Conservation (phyloP, 2,797 vertebrate genomes). For the Spea hammondii region DNA sequence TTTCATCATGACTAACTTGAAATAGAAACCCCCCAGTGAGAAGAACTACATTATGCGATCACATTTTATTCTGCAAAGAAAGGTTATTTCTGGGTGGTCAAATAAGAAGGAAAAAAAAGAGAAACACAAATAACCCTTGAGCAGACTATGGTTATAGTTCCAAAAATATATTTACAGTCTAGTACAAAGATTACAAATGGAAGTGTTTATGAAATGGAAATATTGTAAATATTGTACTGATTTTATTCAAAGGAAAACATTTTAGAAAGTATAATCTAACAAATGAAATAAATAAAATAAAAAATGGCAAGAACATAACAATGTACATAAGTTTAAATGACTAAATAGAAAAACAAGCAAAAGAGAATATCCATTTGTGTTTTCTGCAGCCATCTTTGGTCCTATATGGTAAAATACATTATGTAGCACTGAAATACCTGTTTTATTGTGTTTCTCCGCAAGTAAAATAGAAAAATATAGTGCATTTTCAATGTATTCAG, state of each 20-base stretch:
- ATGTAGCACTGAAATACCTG: slow-evolving; percentile 95
- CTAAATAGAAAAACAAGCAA: slow-evolving; percentile 64
- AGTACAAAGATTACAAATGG: slow-evolving; percentile 99
- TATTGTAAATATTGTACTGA: slow-evolving; percentile 86
- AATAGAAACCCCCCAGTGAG: slow-evolving; percentile 16
- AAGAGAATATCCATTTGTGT: slow-evolving; percentile 67
- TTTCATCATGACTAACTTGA: slow-evolving; percentile 8
- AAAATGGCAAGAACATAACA: slow-evolving; percentile 75
- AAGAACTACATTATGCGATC: slow-evolving; percentile 28
- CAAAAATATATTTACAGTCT: slow-evolving; percentile 99
- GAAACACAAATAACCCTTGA: slow-evolving; percentile 47
- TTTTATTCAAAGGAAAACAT: slow-evolving; percentile 73
- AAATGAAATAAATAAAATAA: slow-evolving; percentile 97
- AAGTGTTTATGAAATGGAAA: slow-evolving; percentile 89
- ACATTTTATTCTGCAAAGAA: slow-evolving; percentile 36
- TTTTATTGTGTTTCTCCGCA: slow-evolving; percentile 85
- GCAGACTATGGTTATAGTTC: slow-evolving; percentile 97
- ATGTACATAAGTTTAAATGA: slow-evolving; percentile 85
- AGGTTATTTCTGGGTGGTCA: slow-evolving; percentile 35
- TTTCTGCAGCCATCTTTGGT: slow-evolving; percentile 97
- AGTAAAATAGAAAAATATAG: slow-evolving; percentile 99
- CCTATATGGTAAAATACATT: slow-evolving; percentile 92
- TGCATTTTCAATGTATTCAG: slow-evolving; percentile 99
- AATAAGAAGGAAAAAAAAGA: slow-evolving; percentile 33
- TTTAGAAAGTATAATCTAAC: slow-evolving; percentile 82